A percentile compares a stretch with the other conserved stretches of the same genome.
phyloP scores from a whole-genome alignment of 2,797 vertebrate species.

The Astyanax mexicanus region DNA sequence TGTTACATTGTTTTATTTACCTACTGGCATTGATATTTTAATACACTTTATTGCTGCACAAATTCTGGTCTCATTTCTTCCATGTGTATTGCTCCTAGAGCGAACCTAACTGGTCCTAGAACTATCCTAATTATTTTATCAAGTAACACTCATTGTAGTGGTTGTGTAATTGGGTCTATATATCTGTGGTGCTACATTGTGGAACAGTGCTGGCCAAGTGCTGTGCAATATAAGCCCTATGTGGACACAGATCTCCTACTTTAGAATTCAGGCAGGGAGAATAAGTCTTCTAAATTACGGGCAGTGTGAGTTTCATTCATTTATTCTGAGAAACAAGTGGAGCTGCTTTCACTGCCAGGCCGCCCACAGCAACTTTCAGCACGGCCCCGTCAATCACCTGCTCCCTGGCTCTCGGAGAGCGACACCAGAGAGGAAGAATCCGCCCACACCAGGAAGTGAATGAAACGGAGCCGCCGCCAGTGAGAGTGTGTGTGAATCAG shows the following conservation, averaged over 20 bases:
- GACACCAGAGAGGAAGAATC: slow-evolving; percentile 46
- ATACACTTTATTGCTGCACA: no score
- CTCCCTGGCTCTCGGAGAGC: slow-evolving; percentile 44
- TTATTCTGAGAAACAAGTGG: slow-evolving; percentile 35
- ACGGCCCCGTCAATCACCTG: slow-evolving; percentile 47
- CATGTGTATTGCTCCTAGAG: no score
- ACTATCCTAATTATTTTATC: no score
- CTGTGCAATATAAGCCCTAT: not conserved
- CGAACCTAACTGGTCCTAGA: no score
- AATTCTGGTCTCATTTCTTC: no score
- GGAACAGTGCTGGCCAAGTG: not conserved
- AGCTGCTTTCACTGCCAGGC: slow-evolving; percentile 45
- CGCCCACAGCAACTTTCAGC: slow-evolving; percentile 49
- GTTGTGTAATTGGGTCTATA: no score
- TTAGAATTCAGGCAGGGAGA: slow-evolving; percentile 28
- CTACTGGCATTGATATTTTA: no score
- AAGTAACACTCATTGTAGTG: no score
- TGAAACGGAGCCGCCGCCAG: slow-evolving; percentile 41
- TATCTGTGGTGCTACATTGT: no score
- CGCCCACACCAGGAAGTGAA: slow-evolving; percentile 62
- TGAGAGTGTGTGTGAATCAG: slow-evolving; percentile 54
- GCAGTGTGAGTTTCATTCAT: slow-evolving; percentile 52
- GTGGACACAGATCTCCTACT: slow-evolving; percentile 8
- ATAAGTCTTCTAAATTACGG: slow-evolving; percentile 14
- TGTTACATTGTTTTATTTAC: no score